phyloP scores from a whole-genome alignment of 2,113 vertebrate genomes.

The Pyrgilauda ruficollis region DNA sequence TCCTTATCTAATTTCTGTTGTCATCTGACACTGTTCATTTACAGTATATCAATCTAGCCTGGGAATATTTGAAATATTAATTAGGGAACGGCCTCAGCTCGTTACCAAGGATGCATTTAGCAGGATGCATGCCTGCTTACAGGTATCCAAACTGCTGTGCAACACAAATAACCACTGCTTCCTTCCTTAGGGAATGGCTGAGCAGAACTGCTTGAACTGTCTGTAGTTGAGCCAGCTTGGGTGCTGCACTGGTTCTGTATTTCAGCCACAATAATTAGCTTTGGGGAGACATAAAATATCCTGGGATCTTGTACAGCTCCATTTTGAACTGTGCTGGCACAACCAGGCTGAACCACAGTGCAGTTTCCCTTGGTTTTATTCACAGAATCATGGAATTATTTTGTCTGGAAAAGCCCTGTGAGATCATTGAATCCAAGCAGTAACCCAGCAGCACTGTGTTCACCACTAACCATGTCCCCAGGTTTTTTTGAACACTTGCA shows the following conservation, averaged over 20 bases:
- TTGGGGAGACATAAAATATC: fast-evolving
- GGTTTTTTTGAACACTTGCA: neutral
- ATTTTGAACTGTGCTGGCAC: neutral
- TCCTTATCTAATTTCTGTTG: conserved; percentile 26
- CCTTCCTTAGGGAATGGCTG: neutral
- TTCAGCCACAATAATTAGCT: neutral
- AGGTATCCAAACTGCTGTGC: neutral
- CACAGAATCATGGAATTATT: neutral
- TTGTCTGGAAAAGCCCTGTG: neutral
- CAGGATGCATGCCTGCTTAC: neutral
- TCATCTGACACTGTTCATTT: conserved; percentile 43
- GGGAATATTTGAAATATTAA: conserved; percentile 50
- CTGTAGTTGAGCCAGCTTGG: neutral
- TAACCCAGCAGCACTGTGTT: neutral
- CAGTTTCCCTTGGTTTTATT: neutral
- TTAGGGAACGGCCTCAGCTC: neutral
- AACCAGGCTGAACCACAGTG: neutral
- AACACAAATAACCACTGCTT: neutral
- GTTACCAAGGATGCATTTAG: neutral
- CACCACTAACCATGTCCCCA: neutral
- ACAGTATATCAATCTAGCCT: conserved; percentile 13
- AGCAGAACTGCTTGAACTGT: neutral
- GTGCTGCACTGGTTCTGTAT: neutral
- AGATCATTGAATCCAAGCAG: neutral
- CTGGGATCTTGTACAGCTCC: neutral